Percentiles rank a stretch among this genome's conserved stretches.
Evolutionary conservation across 2,797 vertebrate genomes (phyloP).

Genomic region (Anisognathus igniventris): DNA sequence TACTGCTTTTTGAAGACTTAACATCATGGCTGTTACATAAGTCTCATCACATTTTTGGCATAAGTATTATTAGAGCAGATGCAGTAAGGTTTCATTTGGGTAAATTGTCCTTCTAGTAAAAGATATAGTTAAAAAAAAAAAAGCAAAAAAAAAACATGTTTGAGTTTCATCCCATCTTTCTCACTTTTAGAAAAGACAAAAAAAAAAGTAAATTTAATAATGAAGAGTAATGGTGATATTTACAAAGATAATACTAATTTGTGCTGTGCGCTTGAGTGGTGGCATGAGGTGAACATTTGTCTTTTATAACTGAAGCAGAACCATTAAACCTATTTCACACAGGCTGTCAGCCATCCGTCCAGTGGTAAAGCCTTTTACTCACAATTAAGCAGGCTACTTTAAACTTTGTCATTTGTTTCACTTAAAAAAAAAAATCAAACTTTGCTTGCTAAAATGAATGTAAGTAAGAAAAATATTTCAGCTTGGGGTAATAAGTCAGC

Average conservation of each 20-base stretch:
- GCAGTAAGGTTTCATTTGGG: slow-evolving; percentile 12
- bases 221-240: slow-evolving; percentile 15
- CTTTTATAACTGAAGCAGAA: background rate
- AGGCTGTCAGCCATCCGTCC: background rate
- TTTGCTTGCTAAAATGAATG: background rate
- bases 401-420: background rate
- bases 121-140: background rate
- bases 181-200: background rate
- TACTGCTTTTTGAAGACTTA: slow-evolving; percentile 29
- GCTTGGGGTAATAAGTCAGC: background rate
- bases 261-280: background rate
- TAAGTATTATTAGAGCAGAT: slow-evolving; percentile 20
- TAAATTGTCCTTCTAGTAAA: background rate
- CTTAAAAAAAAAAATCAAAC: background rate
- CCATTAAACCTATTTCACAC: slow-evolving; percentile 15
- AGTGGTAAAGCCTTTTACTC: background rate
- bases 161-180: background rate
- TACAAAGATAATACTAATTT: slow-evolving; percentile 27
- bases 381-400: background rate
- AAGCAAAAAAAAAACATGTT: background rate
- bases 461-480: background rate
- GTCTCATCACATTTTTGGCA: slow-evolving; percentile 34
- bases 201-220: slow-evolving; percentile 18
- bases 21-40: background rate
- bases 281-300: background rate